Evolutionary conservation across 2,113 vertebrate species (phyloP).

Genomic region (Lethenteron reissneri): DNA sequence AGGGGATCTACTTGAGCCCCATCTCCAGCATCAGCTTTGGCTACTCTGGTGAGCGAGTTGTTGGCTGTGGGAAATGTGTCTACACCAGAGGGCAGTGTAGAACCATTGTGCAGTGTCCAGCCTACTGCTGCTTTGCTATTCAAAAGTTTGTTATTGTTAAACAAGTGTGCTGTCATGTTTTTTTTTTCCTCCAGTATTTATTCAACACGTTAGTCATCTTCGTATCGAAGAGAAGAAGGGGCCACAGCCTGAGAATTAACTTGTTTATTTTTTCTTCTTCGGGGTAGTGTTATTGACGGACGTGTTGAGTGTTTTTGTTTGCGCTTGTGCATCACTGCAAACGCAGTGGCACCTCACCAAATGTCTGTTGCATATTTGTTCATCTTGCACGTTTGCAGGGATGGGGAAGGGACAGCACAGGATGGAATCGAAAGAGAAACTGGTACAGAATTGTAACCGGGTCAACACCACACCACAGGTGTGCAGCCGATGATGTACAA

Average conservation of each 20-base stretch:
- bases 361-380: neutral
- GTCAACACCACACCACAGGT: conserved; percentile 99
- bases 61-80: neutral
- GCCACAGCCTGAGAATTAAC: too few species aligned
- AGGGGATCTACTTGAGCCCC: conserved; percentile 99
- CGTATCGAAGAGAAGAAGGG: too few species aligned
- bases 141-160: too few species aligned
- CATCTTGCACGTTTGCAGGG: conserved; percentile 25
- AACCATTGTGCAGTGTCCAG: too few species aligned
- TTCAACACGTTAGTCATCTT: too few species aligned
- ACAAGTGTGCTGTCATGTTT: too few species aligned
- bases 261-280: neutral
- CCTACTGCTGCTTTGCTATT: too few species aligned
- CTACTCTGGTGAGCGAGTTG: conserved; percentile 84
- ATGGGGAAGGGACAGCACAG: conserved; percentile 99
- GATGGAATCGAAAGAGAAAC: conserved; percentile 94
- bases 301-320: neutral
- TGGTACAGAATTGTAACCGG: conserved; percentile 88
- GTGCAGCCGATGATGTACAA: conserved; percentile 8
- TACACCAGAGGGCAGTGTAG: too few species aligned
- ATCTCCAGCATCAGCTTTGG: conserved; percentile 99
- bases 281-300: neutral
- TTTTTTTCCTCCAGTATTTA: too few species aligned
- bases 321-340: neutral
- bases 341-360: neutral